These are phyloP conservation scores for Cladopsammia gracilis DNA, from an alignment of 64 coral and sea anemone genomes.

Conservation along the genomic window DNA sequence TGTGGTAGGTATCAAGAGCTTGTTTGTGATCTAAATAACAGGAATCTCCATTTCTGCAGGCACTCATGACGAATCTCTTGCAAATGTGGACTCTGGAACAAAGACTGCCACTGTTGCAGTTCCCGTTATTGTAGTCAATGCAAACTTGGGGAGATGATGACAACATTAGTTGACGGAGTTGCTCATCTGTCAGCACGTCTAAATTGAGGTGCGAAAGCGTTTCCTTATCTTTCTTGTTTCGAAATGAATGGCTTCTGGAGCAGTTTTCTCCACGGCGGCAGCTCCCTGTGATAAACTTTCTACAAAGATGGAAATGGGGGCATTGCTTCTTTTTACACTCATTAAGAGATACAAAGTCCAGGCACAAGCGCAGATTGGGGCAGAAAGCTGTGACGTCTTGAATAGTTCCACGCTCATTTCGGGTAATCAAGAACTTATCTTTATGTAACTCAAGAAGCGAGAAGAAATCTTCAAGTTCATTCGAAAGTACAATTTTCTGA, in stretches of 20 bases:
- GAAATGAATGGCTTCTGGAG: conserved; percentile 47
- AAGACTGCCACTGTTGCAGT: background rate
- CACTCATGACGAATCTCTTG: conserved; percentile 3
- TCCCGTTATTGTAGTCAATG: conserved; percentile 54
- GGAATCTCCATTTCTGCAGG: background rate
- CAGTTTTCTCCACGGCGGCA: conserved; percentile 13
- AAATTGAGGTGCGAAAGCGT: background rate
- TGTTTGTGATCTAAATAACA: conserved; percentile 1
- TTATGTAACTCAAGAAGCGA: conserved; percentile 24
- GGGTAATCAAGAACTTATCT: conserved; percentile 50
- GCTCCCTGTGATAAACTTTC: conserved; percentile 42
- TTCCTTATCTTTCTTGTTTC: conserved; percentile 42
- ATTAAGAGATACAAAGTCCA: background rate
- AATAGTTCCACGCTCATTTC: conserved; percentile 46
- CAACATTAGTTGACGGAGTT: conserved; percentile 44
- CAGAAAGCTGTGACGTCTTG: conserved; percentile 55
- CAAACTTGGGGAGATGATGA: conserved; percentile 75
- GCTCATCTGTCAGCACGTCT: conserved; percentile 43
- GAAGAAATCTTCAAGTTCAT: conserved; percentile 17
- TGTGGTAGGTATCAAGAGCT: background rate
- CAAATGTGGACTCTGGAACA: conserved; percentile 54
- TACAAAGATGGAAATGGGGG: conserved; percentile 72
- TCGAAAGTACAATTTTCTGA: conserved; percentile 29
- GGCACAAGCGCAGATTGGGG: conserved; percentile 61
- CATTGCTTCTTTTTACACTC: conserved; percentile 53